Evolutionary conservation across 2,888 invertebrate genomes (phyloP), one percentile per base, ranked within the genome.

Genomic region (Drosophila mercatorum): DNA sequence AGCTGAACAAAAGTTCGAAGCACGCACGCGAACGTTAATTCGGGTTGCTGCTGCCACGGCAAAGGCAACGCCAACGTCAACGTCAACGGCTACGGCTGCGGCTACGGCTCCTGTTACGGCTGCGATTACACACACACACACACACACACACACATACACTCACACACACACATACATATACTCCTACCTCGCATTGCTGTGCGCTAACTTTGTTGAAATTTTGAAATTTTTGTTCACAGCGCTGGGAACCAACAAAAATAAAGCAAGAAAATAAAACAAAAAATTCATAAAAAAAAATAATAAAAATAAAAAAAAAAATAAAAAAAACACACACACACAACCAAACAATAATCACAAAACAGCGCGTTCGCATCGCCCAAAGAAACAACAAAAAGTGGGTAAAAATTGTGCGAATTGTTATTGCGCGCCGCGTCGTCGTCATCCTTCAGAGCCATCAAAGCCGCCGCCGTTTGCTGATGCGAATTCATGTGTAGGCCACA

Each of bases 351-450:
- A 40, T 41, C 38, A 67, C 12, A 36, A 31, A 38, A 52, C 8
- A 64, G 31, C 46, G 63, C 60, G 68, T 34, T 55, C 63, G 62
- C 43, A 56, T 61, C 47, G 53, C 62, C 40, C 31, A 46, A 41
- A 73, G 28, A 55, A 51, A 51, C 3, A 34, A 40, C 4, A 51
- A 31, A 56, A 58, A 49, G 26, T 22, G 52, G 43, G 40, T 36
- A 38, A 14, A 22, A 38, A 43, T 11, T 34, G 31, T 49, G 31
- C 17, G 43, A 53, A 46, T 73, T 66, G 67, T 65, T 71, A 58
- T 46, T 71, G 64, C 78, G 67, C 59, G 81, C 60, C 81, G 81
- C 78, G 81, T 78, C 72, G 78, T 77, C 72, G 81, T 81, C 68
- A 77, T 51, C 66, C 56, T 57, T 53, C 57, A 67, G 66, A 72